Percentiles rank a stretch among this genome's conserved stretches.
Conservation (phyloP, 1,140 invertebrate genomes). For the Yoshiicerus persimilis region DNA sequence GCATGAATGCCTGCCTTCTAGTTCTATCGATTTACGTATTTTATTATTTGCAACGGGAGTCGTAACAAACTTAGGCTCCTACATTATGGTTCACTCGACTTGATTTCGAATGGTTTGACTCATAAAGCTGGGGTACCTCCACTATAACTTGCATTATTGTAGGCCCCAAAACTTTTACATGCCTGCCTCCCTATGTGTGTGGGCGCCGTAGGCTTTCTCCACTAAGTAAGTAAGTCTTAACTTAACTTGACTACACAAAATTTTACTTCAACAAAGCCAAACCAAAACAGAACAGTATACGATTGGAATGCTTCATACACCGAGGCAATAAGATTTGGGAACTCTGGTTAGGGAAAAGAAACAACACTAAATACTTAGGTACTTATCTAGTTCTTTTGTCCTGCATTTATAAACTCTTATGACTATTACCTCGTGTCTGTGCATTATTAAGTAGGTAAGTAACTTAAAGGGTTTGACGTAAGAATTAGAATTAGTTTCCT, state of each 20-base stretch:
- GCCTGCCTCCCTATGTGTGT: neutral
- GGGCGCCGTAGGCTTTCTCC: neutral
- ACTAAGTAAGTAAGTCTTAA: neutral
- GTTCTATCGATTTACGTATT: conserved; percentile 17
- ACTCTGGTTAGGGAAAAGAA: neutral
- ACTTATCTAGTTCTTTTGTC: neutral
- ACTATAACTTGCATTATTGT: neutral
- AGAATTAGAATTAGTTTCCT: neutral
- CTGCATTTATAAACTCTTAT: neutral
- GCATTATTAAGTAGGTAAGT: neutral
- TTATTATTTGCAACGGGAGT: conserved; percentile 10
- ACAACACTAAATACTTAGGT: neutral
- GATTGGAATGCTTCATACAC: neutral
- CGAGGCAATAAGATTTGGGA: neutral
- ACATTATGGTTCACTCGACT: neutral
- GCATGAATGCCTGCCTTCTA: neutral
- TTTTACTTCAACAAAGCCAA: neutral
- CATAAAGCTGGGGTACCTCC: neutral
- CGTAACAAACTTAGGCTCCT: neutral
- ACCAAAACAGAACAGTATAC: neutral
- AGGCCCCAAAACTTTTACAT: neutral
- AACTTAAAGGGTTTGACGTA: neutral
- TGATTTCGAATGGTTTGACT: neutral
- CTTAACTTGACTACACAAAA: neutral
- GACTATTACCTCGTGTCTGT: neutral